Conservation (phyloP, 2,113 vertebrate species). For the Balaeniceps rex region DNA sequence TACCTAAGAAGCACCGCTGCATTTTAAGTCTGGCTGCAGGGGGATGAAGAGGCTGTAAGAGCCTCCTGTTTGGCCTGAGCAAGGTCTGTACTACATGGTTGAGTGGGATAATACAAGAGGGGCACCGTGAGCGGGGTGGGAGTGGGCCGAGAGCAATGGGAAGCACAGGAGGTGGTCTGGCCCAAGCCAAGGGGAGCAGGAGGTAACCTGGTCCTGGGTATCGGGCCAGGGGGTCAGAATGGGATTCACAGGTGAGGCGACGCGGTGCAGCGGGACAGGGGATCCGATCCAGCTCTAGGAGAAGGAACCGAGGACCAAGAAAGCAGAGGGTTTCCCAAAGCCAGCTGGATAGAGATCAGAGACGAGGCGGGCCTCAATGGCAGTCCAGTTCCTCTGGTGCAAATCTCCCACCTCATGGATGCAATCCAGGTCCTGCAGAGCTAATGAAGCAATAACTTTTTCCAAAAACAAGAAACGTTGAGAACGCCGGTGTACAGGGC, state of each 20-base stretch:
- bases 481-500: accelerated
- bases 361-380: neutral
- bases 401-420: neutral
- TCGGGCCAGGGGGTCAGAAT: neutral
- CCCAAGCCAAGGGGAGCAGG: neutral
- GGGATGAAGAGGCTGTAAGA: neutral
- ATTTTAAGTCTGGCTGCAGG: neutral
- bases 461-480: neutral
- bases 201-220: neutral
- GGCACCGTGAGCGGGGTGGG: neutral
- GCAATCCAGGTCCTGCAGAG: neutral
- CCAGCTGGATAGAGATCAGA: neutral
- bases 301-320: neutral
- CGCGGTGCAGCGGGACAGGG: accelerated
- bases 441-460: neutral
- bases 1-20: neutral
- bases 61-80: neutral
- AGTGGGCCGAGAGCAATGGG: neutral
- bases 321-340: neutral
- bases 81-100: neutral
- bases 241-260: neutral
- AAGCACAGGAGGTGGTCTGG: neutral
- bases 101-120: neutral
- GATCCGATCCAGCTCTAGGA: neutral
- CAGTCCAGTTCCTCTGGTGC: neutral